Conservation (phyloP, 2,797 vertebrate species). For the Hephaestus fuliginosus region DNA sequence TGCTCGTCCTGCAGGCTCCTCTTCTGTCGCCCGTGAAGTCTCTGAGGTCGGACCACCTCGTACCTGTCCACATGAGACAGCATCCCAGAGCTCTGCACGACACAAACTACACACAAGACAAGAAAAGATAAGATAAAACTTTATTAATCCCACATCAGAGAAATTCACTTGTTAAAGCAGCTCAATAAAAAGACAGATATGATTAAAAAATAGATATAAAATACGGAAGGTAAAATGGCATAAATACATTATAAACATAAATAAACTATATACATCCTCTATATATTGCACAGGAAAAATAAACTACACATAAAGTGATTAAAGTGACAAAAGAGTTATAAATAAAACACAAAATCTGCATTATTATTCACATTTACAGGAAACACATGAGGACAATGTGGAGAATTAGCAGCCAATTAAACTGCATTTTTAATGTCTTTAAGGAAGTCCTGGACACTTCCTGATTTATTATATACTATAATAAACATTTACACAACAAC, state of each 20-base stretch:
- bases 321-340: no score
- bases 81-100: slow-evolving; percentile 39
- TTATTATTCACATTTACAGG: not conserved
- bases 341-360: no score
- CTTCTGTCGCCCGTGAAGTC: slow-evolving; percentile 64
- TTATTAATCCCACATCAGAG: not conserved
- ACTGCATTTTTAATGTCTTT: not conserved
- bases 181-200: no score
- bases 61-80: slow-evolving; percentile 79
- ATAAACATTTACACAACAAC: not conserved
- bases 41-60: slow-evolving; percentile 83
- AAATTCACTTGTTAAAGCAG: no score
- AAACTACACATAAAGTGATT: no score
- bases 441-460: not conserved
- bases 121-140: not conserved
- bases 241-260: no score
- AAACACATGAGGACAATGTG: not conserved
- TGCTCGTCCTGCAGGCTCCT: slow-evolving; percentile 71
- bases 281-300: no score
- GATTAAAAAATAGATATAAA: no score
- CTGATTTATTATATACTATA: not conserved
- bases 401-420: not conserved
- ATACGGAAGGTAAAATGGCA: no score
- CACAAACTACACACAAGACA: slow-evolving; percentile 53
- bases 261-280: no score